Base-by-base conservation (phyloP, 2,113 vertebrate species). In the Protomyctophum bolini region DNA sequence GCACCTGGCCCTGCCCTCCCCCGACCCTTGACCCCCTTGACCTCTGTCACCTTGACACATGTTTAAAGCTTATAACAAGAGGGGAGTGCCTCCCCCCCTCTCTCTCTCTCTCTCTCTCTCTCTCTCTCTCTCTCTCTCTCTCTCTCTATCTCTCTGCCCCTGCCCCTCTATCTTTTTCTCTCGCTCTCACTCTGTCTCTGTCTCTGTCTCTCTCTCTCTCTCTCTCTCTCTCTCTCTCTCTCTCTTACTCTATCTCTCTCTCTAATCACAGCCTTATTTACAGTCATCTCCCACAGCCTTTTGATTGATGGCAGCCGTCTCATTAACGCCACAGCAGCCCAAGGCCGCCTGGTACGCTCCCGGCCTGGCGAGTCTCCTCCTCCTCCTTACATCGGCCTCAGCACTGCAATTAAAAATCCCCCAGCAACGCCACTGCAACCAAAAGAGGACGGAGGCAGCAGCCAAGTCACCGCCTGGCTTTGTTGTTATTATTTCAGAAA, bases 201-300 rank as follows among this genome's bases (percentile, higher is more conserved):
- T 45, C 72, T 78, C 66, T 81, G 81, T 69, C 54, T 21, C 14
- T 15, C 47, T 64, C 72, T 69, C 80, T 72, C 79, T 41, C 33
- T 41, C 33, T 41, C 33, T 41, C 33, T 41, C 33, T 41, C 33
- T 41, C 33, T 41, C 33, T 41, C 33, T 65, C 51, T 45, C 72
- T 78, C 66, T 82, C 83, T 69, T 51, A 14, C 21, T 15, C 47
- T 64, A 70, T 69, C 80, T 72, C 79, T 41, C 33, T 41, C 54
- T 57, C 66, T 86, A 83, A 88, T 88, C 79, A 76, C 76, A 84
- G 72, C 72, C 80, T 91, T 91, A 88, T 92, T 92, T 91, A 91
- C 84, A 89, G 86, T 89, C 84, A 80, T 82, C 72, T 62, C 82
- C 81, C 50, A 49, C 64, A 61, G 79, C 56, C 58, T 12, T 28